Conservation (phyloP, 35 echinoderm and acorn worm genomes). For the Ophioderma brevispina region DNA sequence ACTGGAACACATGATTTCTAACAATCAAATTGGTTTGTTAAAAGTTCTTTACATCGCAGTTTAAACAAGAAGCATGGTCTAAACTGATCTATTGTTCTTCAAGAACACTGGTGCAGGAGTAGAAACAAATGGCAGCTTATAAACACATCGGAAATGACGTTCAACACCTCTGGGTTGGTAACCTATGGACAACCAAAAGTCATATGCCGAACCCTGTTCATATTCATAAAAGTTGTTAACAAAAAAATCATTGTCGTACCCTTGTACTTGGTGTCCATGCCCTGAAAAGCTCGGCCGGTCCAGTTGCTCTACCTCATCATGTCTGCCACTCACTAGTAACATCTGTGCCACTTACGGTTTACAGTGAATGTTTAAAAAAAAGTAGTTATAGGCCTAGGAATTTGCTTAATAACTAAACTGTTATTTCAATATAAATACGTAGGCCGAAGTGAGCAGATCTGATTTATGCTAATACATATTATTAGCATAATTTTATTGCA, state of each 20-base stretch:
- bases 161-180: not conserved
- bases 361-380: too few relatives aligned
- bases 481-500: too few relatives aligned
- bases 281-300: not conserved
- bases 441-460: too few relatives aligned
- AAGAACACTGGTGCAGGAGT: not conserved
- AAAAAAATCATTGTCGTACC: not conserved
- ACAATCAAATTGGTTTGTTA: not conserved
- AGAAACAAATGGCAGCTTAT: constrained; percentile 3
- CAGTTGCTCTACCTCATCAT: too few relatives aligned
- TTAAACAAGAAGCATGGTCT: not conserved
- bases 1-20: not conserved
- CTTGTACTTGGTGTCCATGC: not conserved
- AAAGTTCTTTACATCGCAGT: not conserved
- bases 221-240: constrained; percentile 16
- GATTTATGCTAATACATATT: too few relatives aligned
- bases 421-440: too few relatives aligned
- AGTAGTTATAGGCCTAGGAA: too few relatives aligned
- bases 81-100: constrained; percentile 1
- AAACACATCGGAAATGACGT: not conserved
- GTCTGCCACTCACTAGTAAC: too few relatives aligned
- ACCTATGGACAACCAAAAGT: constrained; percentile 1
- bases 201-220: not conserved
- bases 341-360: too few relatives aligned
- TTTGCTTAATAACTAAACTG: too few relatives aligned